Base-by-base conservation (phyloP, 2,797 vertebrate species). In the Silurus aristotelis region DNA sequence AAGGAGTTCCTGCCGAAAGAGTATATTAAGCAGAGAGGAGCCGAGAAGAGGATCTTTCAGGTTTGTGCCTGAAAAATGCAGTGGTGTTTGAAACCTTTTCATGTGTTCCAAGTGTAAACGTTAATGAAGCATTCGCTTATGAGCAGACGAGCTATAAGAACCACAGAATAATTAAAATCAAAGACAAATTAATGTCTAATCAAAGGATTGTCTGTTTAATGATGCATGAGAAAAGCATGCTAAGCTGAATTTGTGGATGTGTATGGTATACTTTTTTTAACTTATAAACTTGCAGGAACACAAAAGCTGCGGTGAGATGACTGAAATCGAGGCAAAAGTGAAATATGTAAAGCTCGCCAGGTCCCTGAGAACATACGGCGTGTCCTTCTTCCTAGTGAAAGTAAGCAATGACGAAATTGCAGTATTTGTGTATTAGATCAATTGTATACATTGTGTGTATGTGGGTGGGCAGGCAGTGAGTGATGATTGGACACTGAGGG, bases 1-100 rank as follows among this genome's bases (percentile, higher is more conserved):
- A 99, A 99, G 94, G 98, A 99, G 94, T 99, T 99, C 91, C 94
- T 99, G 90, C 98, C 98, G 68, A 99, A 99, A 94, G 98, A 99
- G 92, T 99, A 99, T 87, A 97, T 97, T 92, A 99, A 99, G 92
- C 97, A 98, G 92, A 96, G 98, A 94, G 97, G 97, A 80, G 94
- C 98, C 0, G 98, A 99, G 93, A 99, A 99, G 94, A 97, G 96
- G 92, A 95, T 99, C 94, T 99, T 99, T 94, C 98, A 99, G 96
- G 98, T 99, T 96, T 85, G 93, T 91, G 63, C 68, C n/a, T n/a
- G n/a, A n/a, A 67, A 60, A n/a, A 48, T 67, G 5, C 31, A 27
- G 52, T 22, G 6, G 9, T 25, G 19, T 75, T 56, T 55, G 20
- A 19, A 63, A 64, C n/a, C 43, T 64, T 56, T 66, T 43, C 19